These are phyloP conservation scores for Pomacea maculata DNA, from an alignment of 1,140 invertebrate genomes.

Conservation along the genomic window DNA sequence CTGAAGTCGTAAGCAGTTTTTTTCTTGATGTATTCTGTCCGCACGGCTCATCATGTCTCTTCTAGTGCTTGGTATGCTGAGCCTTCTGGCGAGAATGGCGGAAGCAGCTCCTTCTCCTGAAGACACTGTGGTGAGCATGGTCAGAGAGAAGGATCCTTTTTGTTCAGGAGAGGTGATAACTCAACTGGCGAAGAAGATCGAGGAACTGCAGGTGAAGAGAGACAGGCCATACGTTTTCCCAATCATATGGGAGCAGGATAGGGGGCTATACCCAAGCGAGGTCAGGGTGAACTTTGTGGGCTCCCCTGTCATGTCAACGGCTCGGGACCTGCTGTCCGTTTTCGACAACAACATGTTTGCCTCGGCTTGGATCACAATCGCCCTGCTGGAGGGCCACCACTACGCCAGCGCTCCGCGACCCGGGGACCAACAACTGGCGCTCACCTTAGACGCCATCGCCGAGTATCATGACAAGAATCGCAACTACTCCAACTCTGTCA, in stretches of 20 bases:
- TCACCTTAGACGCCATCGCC: constrained; percentile 48
- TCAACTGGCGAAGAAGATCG: constrained; percentile 8
- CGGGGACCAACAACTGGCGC: constrained; percentile 31
- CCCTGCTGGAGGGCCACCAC: constrained; percentile 40
- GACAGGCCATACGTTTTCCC: constrained; percentile 34
- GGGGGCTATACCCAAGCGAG: constrained; percentile 44
- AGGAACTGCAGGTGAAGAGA: constrained; percentile 29
- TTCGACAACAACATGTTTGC: constrained; percentile 60
- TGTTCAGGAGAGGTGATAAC: neutral
- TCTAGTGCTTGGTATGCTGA: too few species aligned
- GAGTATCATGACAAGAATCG: constrained; percentile 45
- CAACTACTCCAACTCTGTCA: constrained; percentile 39
- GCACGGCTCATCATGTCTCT: too few species aligned
- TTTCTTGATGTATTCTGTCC: too few species aligned
- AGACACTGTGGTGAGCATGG: too few species aligned
- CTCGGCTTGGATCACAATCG: constrained; percentile 47
- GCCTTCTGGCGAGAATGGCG: too few species aligned
- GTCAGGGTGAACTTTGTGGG: constrained; percentile 51
- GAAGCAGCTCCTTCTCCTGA: too few species aligned
- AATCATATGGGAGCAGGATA: constrained; percentile 40
- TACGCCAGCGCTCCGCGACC: constrained; percentile 40
- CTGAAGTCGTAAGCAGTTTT: too few species aligned
- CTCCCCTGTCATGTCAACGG: constrained; percentile 20
- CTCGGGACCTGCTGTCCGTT: constrained; percentile 37
- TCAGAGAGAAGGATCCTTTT: too few species aligned